Percentiles rank a stretch among this genome's conserved stretches.
Evolutionary conservation across 2,888 invertebrate species (phyloP).

Genomic region (Chalcosyrphus nemorum): DNA sequence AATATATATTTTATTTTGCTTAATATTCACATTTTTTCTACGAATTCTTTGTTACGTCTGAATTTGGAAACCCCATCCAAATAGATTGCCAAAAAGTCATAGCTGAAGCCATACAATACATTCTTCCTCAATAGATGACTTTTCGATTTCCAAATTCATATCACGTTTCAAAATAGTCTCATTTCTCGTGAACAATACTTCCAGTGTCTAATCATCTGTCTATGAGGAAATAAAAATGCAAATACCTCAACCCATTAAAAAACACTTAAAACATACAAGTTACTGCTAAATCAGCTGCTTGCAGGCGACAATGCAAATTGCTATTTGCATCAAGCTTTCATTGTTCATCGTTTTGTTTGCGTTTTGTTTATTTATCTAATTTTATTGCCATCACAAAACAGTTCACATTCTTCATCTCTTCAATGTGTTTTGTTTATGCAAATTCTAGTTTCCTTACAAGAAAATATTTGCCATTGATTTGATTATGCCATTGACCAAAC

Average conservation of each 20-base stretch:
- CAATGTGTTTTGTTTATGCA: neutral
- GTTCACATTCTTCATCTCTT: neutral
- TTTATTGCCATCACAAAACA: neutral
- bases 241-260: constrained; percentile 12
- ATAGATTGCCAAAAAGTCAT: too few relatives aligned
- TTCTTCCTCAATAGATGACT: constrained; percentile 11
- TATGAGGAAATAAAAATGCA: constrained; percentile 31
- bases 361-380: neutral
- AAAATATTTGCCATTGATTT: neutral
- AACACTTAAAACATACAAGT: neutral
- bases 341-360: neutral
- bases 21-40: too few relatives aligned
- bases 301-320: neutral
- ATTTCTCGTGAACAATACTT: neutral
- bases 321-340: neutral
- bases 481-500: too few relatives aligned
- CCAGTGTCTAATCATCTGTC: neutral
- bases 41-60: too few relatives aligned
- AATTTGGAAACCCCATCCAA: too few relatives aligned
- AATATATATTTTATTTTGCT: too few relatives aligned
- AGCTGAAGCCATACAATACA: too few relatives aligned
- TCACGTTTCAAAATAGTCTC: constrained; percentile 18
- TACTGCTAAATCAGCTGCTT: constrained; percentile 1
- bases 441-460: neutral
- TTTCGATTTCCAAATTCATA: neutral